Percentiles rank a stretch among this genome's conserved stretches.
Conservation (phyloP, 2,113 vertebrate genomes). For the Crotalus viridis region DNA sequence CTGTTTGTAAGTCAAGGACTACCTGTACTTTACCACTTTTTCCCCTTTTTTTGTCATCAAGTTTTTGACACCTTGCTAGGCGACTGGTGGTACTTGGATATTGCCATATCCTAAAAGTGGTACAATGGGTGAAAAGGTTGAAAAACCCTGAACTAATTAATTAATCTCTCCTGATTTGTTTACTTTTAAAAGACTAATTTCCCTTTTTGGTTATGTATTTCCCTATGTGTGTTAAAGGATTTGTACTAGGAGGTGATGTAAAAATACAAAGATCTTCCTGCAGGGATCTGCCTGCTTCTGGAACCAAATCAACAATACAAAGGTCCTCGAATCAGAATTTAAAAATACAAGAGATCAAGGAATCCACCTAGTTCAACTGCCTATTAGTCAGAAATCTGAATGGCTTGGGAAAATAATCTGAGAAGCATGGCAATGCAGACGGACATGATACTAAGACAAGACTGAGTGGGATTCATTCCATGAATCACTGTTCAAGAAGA, state of each 20-base stretch:
- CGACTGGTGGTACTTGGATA: no score
- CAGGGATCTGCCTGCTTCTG: background rate
- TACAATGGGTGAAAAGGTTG: no score
- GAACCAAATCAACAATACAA: background rate
- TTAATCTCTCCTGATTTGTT: constrained; percentile 43
- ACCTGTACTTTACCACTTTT: no score
- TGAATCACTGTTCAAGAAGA: background rate
- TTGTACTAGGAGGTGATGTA: background rate
- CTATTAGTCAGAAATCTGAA: background rate
- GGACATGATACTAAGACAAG: background rate
- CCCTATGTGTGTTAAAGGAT: background rate
- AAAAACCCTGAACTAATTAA: constrained; percentile 25
- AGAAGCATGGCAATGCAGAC: background rate
- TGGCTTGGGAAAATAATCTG: background rate
- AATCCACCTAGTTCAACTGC: background rate
- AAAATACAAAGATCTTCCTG: background rate
- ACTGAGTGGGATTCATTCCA: background rate
- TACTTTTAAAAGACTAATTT: background rate
- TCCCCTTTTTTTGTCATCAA: no score
- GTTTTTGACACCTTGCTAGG: no score
- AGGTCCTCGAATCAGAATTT: background rate
- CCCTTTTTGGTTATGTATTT: constrained; percentile 32
- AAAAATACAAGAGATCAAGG: background rate
- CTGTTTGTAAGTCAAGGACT: no score
- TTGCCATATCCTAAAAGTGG: no score